Conservation (phyloP, 2,797 vertebrate genomes). For the Glyptemys insculpta region DNA sequence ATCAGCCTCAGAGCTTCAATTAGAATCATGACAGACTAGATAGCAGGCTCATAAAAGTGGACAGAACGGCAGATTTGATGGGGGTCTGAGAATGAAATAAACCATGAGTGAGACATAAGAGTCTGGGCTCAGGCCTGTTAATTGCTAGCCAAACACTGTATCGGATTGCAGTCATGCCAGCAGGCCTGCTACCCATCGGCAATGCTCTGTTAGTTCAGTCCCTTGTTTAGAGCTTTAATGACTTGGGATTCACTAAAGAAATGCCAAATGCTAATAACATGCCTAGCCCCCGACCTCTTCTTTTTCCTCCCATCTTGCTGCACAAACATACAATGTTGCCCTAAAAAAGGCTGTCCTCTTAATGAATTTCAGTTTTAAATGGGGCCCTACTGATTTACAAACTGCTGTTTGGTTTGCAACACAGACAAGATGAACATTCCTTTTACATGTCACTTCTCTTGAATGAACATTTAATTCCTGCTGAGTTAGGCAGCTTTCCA, state of each 20-base stretch:
- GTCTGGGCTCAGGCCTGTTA: not conserved
- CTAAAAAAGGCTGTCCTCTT: not conserved
- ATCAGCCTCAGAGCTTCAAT: not conserved
- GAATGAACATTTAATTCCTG: not conserved
- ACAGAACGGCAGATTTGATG: not conserved
- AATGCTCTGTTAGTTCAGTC: constrained; percentile 80
- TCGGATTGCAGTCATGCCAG: not conserved
- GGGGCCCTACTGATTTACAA: not conserved
- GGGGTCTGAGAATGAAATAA: not conserved
- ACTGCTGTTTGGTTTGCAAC: not conserved
- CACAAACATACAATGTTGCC: not conserved
- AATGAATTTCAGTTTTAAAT: not conserved
- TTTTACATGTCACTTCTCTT: not conserved
- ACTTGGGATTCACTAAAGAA: not conserved
- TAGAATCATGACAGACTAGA: not conserved
- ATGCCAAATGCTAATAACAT: not conserved
- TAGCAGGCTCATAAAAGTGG: not conserved
- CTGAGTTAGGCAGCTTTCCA: not conserved
- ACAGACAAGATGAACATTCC: not conserved
- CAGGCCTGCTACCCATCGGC: not conserved
- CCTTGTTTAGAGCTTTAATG: not conserved
- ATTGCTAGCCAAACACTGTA: not conserved
- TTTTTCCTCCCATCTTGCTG: not conserved
- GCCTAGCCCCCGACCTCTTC: not conserved
- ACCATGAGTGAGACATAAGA: not conserved